phyloP scores from a whole-genome alignment of 2,888 invertebrate species.

The Perizoma affinitatum region DNA sequence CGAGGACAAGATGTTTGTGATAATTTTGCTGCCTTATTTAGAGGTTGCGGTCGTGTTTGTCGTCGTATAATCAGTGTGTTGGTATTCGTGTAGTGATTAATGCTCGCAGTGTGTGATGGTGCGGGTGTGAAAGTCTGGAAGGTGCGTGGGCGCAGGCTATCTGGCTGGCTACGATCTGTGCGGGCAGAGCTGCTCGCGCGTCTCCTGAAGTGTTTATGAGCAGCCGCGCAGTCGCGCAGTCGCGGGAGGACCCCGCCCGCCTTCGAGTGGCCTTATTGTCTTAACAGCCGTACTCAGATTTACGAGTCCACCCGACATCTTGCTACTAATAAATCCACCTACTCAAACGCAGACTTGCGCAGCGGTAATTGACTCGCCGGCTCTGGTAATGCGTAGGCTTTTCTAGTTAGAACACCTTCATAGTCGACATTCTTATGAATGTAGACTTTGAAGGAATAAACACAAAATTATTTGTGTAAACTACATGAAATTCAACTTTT shows the following conservation, averaged over 20 bases:
- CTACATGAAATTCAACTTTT: background rate
- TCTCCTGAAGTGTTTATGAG: constrained; percentile 70
- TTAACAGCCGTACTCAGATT: constrained; percentile 71
- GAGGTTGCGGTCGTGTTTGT: constrained; percentile 39
- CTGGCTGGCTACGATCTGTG: constrained; percentile 69
- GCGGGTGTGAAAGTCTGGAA: constrained; percentile 29
- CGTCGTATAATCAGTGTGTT: constrained; percentile 30
- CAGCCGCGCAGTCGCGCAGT: constrained; percentile 39
- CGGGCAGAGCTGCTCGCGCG: constrained; percentile 57
- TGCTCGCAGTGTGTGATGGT: constrained; percentile 28
- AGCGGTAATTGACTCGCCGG: constrained; percentile 30
- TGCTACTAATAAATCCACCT: constrained; percentile 57
- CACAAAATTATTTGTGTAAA: background rate
- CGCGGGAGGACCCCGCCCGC: constrained; percentile 60
- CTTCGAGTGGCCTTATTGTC: constrained; percentile 76
- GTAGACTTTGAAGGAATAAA: background rate
- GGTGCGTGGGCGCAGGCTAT: constrained; percentile 65
- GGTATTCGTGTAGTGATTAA: constrained; percentile 38
- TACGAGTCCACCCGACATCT: constrained; percentile 63
- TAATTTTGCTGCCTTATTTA: constrained; percentile 28
- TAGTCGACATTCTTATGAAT: constrained; percentile 8
- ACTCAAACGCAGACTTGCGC: constrained; percentile 37
- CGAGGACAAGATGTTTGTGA: constrained; percentile 28
- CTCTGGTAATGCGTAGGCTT: constrained; percentile 27
- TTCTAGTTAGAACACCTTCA: constrained; percentile 27